Conservation (phyloP, 2,113 vertebrate species). For the Chauna torquata region DNA sequence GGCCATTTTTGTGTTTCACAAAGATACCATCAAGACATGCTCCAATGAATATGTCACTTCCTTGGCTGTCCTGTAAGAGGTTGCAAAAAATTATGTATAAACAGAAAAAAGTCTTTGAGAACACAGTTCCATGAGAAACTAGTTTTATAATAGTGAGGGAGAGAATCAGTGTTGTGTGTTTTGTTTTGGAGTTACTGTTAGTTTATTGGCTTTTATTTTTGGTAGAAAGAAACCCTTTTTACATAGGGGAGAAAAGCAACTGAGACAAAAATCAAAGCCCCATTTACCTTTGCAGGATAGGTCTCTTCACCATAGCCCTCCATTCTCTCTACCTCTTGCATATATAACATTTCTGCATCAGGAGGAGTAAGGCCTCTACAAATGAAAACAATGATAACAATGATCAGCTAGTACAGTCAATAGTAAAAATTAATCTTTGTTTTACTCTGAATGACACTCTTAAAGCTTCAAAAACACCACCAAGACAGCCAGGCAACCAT, state of each 20-base stretch:
- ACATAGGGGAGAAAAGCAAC: neutral
- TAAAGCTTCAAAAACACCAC: neutral
- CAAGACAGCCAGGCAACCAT: neutral
- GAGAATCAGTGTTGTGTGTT: neutral
- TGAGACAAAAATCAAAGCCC: neutral
- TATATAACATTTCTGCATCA: slow-evolving; percentile 95
- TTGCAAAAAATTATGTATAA: neutral
- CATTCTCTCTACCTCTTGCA: slow-evolving; percentile 97
- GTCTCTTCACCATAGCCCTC: slow-evolving; percentile 95
- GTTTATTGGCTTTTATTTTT: neutral
- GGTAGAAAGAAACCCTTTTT: neutral
- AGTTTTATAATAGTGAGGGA: neutral
- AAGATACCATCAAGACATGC: slow-evolving; percentile 95
- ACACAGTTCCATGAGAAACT: neutral
- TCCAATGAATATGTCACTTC: slow-evolving; percentile 90
- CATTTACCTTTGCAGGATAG: slow-evolving; percentile 91
- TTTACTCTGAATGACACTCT: neutral
- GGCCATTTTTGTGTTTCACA: slow-evolving; percentile 93
- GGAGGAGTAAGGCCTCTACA: slow-evolving; percentile 89
- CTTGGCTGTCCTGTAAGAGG: slow-evolving; percentile 88
- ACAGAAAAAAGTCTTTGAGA: neutral
- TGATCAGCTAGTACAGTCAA: neutral
- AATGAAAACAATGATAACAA: slow-evolving; percentile 12
- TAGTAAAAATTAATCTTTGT: neutral
- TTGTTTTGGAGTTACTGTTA: neutral